phyloP scores from a whole-genome alignment of 1,140 invertebrate genomes.

The Meteorus sp. region DNA sequence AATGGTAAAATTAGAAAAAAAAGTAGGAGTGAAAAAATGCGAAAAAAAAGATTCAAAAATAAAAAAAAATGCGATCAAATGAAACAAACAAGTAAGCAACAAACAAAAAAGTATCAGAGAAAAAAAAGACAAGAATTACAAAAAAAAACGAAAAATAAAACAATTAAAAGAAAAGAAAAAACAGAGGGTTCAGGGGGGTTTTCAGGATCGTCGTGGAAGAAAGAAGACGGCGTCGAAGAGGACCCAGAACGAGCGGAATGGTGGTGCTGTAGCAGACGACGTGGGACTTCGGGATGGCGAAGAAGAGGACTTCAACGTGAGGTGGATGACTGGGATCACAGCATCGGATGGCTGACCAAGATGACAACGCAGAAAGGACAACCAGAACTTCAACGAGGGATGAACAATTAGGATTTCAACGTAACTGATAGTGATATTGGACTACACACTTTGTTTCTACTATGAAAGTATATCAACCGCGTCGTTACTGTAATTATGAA shows the following conservation, averaged over 20 bases:
- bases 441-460: no score
- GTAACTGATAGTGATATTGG: no score
- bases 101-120: slow-evolving; percentile 5
- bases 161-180: slow-evolving; percentile 17
- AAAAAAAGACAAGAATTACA: slow-evolving; percentile 13
- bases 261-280: not conserved
- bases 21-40: not conserved
- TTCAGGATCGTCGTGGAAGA: slow-evolving; percentile 23
- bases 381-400: not conserved
- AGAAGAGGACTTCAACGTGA: not conserved
- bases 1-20: not conserved
- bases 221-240: slow-evolving; percentile 25
- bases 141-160: slow-evolving; percentile 11
- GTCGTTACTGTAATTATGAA: no score
- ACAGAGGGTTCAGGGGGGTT: not conserved
- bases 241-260: slow-evolving; percentile 5
- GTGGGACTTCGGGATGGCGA: not conserved
- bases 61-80: slow-evolving; percentile 3
- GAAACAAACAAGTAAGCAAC: slow-evolving; percentile 16
- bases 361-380: not conserved
- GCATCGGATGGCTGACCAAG: not conserved
- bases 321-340: not conserved
- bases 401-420: not conserved
- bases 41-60: not conserved
- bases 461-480: no score